phyloP scores from a whole-genome alignment of 2,888 invertebrate species.

The Dichetophora obliterata region DNA sequence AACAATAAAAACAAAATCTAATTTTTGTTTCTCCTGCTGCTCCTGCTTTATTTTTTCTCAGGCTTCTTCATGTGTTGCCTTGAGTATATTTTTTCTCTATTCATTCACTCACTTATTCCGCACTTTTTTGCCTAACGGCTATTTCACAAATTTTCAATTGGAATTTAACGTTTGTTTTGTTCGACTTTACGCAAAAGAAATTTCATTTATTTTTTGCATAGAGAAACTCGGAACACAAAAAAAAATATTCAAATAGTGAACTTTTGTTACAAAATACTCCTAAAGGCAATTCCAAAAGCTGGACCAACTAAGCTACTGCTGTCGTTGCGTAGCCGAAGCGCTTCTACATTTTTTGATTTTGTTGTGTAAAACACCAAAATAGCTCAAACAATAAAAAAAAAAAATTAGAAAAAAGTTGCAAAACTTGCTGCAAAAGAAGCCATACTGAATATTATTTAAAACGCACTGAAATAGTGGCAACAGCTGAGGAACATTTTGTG shows the following conservation, averaged over 20 bases:
- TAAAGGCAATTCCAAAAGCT: constrained; percentile 2
- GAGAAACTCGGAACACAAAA: not conserved
- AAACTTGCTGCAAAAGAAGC: constrained; percentile 2
- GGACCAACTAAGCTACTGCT: not conserved
- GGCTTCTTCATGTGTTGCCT: not conserved
- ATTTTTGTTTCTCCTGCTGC: no score
- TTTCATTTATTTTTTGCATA: not conserved
- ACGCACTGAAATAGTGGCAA: constrained; percentile 5
- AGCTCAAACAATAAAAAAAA: not conserved
- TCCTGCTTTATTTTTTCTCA: no score
- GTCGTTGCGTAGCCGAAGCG: no score
- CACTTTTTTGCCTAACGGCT: not conserved
- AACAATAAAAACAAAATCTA: no score
- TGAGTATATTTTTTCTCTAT: not conserved
- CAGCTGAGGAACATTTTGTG: not conserved
- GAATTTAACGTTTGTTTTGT: constrained; percentile 16
- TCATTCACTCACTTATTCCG: not conserved
- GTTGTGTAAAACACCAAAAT: not conserved
- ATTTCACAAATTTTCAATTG: constrained; percentile 26
- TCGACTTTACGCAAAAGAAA: constrained; percentile 2
- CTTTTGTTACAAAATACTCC: constrained; percentile 26
- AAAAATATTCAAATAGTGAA: constrained; percentile 6
- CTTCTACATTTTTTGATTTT: no score
- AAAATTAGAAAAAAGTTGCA: not conserved
- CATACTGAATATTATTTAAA: constrained; percentile 12